phyloP scores from a whole-genome alignment of 2,797 vertebrate genomes.

The Coreius guichenoti region DNA sequence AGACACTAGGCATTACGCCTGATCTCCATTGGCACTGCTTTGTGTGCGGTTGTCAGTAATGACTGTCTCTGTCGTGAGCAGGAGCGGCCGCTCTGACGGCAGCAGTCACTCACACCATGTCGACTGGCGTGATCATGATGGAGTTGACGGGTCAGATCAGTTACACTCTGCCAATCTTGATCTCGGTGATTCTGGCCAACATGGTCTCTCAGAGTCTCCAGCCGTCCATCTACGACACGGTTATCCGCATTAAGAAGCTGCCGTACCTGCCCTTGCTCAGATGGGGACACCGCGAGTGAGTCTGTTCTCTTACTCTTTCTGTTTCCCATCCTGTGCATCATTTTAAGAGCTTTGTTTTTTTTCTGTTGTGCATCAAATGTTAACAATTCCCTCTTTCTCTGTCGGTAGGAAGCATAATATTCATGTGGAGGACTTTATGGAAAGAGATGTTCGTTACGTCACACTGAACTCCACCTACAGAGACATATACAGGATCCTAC shows the following conservation, averaged over 20 bases:
- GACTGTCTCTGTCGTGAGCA: not conserved
- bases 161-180: constrained; percentile 95
- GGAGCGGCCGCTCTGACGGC: constrained; percentile 48
- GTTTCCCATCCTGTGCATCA: not conserved
- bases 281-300: constrained; percentile 95
- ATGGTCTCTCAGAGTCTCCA: constrained; percentile 95
- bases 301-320: constrained; percentile 12
- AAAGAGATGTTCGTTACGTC: constrained; percentile 86
- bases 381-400: not conserved
- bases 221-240: constrained; percentile 96
- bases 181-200: constrained; percentile 95
- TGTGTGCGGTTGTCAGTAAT: not conserved
- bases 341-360: not conserved
- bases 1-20: constrained; percentile 18
- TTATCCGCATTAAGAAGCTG: constrained; percentile 98
- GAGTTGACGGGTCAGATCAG: constrained; percentile 83
- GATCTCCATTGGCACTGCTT: too few relatives aligned
- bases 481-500: constrained; percentile 87
- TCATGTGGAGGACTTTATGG: constrained; percentile 95
- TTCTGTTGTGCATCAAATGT: not conserved
- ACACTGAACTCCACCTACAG: constrained; percentile 91
- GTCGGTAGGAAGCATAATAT: constrained; percentile 87
- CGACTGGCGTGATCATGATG: constrained; percentile 48
- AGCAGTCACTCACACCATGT: constrained; percentile 55
- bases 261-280: constrained; percentile 95